Conservation (phyloP, 2,888 invertebrate species). For the Bellardia pandia region DNA sequence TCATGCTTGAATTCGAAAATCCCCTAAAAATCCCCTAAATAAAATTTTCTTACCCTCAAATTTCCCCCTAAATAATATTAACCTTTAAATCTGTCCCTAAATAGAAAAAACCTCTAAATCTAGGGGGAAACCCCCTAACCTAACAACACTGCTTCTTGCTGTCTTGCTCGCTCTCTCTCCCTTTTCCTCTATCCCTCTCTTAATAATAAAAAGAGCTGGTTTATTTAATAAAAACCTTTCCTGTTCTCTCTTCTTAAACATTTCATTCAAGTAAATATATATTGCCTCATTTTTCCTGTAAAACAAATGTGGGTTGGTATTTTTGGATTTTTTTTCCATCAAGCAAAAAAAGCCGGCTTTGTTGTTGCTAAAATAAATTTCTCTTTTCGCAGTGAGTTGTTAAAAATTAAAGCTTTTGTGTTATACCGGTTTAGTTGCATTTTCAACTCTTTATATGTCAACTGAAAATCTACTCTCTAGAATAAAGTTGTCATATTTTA, state of each 20-base stretch:
- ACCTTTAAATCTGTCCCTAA: too few species aligned
- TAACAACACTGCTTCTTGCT: too few species aligned
- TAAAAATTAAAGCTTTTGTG: not conserved
- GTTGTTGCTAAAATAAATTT: constrained; percentile 34
- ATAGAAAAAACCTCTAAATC: too few species aligned
- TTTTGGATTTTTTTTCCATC: not conserved
- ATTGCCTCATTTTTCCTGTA: not conserved
- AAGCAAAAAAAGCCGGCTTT: constrained; percentile 61
- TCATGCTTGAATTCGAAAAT: too few species aligned
- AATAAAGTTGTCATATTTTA: not conserved
- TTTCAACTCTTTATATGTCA: not conserved
- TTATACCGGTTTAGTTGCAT: not conserved
- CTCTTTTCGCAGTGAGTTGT: not conserved
- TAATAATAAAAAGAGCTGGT: not conserved
- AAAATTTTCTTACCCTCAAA: too few species aligned
- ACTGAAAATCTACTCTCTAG: not conserved
- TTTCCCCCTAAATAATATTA: too few species aligned
- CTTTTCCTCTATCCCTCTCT: not conserved
- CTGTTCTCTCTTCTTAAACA: not conserved
- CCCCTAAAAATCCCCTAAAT: too few species aligned
- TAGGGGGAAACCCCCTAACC: too few species aligned
- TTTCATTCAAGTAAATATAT: not conserved
- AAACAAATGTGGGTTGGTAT: constrained; percentile 43
- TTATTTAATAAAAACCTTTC: not conserved
- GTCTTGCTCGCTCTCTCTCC: not conserved